phyloP scores from a whole-genome alignment of 2,113 vertebrate genomes.

The Gymnogyps californianus region DNA sequence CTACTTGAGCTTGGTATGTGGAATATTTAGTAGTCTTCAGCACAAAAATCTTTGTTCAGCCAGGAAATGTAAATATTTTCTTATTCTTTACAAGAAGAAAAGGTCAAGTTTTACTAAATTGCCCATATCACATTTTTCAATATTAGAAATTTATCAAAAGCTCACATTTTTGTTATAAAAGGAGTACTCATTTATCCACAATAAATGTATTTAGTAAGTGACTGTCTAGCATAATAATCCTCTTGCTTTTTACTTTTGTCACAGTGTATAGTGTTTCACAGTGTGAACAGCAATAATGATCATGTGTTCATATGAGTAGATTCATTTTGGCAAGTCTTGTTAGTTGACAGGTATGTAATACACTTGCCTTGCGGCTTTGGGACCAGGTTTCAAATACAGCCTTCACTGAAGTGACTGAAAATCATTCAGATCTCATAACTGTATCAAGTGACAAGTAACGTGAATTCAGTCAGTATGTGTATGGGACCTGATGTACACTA shows the following conservation, averaged over 20 bases:
- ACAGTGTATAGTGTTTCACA: conserved; percentile 35
- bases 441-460: conserved; percentile 31
- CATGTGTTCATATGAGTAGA: conserved; percentile 51
- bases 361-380: conserved; percentile 51
- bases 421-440: conserved; percentile 61
- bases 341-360: conserved; percentile 60
- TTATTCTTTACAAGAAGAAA: neutral
- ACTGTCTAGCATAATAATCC: conserved; percentile 56
- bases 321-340: conserved; percentile 64
- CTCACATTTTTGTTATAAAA: conserved; percentile 46
- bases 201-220: conserved; percentile 65
- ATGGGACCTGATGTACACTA: conserved; percentile 25
- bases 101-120: conserved; percentile 11
- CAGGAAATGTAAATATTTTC: conserved; percentile 31
- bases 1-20: neutral
- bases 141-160: conserved; percentile 56
- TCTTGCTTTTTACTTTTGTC: conserved; percentile 59
- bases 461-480: conserved; percentile 22
- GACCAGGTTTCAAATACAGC: conserved; percentile 62
- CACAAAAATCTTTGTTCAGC: neutral
- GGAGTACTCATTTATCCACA: conserved; percentile 39
- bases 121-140: neutral
- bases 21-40: conserved; percentile 16
- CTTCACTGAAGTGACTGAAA: conserved; percentile 59
- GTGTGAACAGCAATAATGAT: conserved; percentile 56